Evolutionary conservation across 2,888 invertebrate genomes (phyloP).

Genomic region (Monoplex corrugatus): DNA sequence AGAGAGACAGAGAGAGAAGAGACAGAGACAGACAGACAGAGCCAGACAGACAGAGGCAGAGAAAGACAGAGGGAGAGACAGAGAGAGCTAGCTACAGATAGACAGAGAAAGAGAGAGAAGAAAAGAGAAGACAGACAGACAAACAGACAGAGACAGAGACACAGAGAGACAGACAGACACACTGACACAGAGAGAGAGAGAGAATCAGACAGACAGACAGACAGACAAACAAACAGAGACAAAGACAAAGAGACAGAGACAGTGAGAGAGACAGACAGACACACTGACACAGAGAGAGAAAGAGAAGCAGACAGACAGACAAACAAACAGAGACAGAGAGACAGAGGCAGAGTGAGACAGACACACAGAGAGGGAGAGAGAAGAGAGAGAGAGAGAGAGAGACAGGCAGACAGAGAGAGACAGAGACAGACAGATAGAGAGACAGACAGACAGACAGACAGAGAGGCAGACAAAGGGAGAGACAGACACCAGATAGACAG

Average conservation of each 20-base stretch:
- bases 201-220: background rate
- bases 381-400: background rate
- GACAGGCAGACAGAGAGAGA: background rate
- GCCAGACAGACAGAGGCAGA: no score
- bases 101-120: no score
- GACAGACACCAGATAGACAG: background rate
- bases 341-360: background rate
- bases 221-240: background rate
- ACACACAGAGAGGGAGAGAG: background rate
- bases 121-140: no score
- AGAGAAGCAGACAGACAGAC: slow-evolving; percentile 13
- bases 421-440: background rate
- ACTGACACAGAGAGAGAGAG: background rate
- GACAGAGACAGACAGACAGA: no score
- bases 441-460: background rate
- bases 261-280: background rate
- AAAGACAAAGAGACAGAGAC: slow-evolving; percentile 29
- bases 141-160: background rate
- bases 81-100: no score
- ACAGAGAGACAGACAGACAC: background rate
- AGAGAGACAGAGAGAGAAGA: no score
- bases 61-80: no score
- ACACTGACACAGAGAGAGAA: background rate
- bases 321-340: background rate
- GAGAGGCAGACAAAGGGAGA: background rate